Evolutionary conservation across 2,113 vertebrate species (phyloP).

Genomic region (Marmota monax): DNA sequence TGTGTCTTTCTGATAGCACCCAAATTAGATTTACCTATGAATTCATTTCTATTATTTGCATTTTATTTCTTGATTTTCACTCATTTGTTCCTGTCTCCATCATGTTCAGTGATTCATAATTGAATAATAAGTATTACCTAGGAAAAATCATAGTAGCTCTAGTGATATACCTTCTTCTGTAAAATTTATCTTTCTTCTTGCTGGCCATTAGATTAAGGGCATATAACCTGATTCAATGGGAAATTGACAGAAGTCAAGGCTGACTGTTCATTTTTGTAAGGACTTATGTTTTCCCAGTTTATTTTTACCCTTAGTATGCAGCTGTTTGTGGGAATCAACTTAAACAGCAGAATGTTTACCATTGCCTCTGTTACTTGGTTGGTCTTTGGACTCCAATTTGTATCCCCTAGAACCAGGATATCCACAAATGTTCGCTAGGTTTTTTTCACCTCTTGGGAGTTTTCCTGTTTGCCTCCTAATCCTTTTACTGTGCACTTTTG

Average conservation of each 20-base stretch:
- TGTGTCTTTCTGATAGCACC: neutral
- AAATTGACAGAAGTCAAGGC: neutral
- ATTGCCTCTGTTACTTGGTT: neutral
- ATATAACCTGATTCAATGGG: neutral
- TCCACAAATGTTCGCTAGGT: neutral
- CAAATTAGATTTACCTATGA: neutral
- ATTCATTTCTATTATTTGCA: neutral
- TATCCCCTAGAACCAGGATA: neutral
- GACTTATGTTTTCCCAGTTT: neutral
- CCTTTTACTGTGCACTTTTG: neutral
- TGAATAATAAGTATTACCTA: neutral
- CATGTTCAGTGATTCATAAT: neutral
- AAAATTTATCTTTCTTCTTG: neutral
- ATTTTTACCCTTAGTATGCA: neutral
- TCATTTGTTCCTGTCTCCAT: neutral
- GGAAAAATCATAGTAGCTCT: neutral
- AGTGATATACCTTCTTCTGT: neutral
- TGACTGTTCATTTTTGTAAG: neutral
- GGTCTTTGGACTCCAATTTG: neutral
- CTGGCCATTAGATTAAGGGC: neutral
- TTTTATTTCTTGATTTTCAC: constrained; percentile 23
- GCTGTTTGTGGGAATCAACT: neutral
- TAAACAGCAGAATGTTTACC: neutral
- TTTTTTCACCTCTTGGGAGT: neutral
- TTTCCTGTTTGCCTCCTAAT: neutral